Evolutionary conservation across 1,140 invertebrate species (phyloP).

Genomic region (Laupala kohalensis): DNA sequence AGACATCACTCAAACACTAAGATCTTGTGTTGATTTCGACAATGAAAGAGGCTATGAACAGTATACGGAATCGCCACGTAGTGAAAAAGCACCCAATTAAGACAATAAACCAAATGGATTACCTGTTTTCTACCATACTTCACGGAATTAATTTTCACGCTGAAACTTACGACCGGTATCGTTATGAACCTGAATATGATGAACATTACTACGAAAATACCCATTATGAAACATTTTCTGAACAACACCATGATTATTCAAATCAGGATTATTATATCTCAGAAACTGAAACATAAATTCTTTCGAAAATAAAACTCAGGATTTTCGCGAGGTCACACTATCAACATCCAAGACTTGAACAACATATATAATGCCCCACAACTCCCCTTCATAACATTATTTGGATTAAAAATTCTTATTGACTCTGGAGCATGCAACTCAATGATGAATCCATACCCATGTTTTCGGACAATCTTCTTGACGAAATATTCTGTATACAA

Average conservation of each 20-base stretch:
- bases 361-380: background rate
- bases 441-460: background rate
- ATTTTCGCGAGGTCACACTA: background rate
- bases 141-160: background rate
- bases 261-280: background rate
- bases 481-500: background rate
- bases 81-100: background rate
- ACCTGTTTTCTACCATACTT: background rate
- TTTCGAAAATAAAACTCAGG: background rate
- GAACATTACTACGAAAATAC: background rate
- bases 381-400: background rate
- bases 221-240: no score
- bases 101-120: background rate
- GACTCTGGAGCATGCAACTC: background rate
- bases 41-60: background rate
- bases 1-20: background rate
- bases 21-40: background rate
- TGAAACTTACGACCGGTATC: background rate
- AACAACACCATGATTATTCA: background rate
- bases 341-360: background rate
- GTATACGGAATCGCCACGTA: background rate
- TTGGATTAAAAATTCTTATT: background rate
- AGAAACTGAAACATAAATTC: background rate
- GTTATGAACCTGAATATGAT: background rate
- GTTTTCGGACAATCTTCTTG: background rate